Evolutionary conservation across 2,113 vertebrate genomes (phyloP).

Genomic region (Seriola rivoliana): DNA sequence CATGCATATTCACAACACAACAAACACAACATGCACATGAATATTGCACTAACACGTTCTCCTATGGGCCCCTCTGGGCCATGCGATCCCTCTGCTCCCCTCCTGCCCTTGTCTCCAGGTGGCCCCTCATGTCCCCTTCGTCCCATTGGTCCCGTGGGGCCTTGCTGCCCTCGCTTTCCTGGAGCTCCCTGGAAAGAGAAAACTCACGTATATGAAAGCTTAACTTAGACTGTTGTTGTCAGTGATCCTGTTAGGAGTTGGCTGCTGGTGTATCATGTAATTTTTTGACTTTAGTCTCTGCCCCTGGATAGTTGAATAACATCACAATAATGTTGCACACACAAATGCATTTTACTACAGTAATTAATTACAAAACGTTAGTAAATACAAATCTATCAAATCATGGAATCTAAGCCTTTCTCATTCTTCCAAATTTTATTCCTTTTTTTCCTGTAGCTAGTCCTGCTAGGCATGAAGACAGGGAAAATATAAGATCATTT

Average conservation of each 20-base stretch:
- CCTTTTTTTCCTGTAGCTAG: not conserved
- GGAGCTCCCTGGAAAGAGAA: constrained; percentile 60
- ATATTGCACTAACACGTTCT: constrained; percentile 79
- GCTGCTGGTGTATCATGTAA: not conserved
- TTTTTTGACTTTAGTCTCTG: not conserved
- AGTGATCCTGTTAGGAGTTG: not conserved
- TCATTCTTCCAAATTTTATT: not conserved
- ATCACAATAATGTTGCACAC: not conserved
- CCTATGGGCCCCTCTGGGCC: constrained; percentile 87
- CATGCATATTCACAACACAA: not conserved
- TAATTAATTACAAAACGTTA: not conserved
- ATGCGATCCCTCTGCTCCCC: constrained; percentile 83
- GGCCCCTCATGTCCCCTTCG: constrained; percentile 64
- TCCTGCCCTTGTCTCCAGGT: constrained; percentile 86
- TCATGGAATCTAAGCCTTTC: not conserved
- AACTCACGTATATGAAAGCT: not conserved
- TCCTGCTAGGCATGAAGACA: not conserved
- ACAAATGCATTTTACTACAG: not conserved
- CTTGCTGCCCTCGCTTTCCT: constrained; percentile 58
- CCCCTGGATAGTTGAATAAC: not conserved
- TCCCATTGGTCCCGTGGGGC: constrained; percentile 53
- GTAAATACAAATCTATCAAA: not conserved
- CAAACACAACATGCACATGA: not conserved
- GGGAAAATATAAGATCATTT: not conserved
- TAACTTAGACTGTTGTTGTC: not conserved